Evolutionary conservation across 2,888 invertebrate species (phyloP), one percentile per base, ranked within the genome.

Genomic region (Baccha elongata): DNA sequence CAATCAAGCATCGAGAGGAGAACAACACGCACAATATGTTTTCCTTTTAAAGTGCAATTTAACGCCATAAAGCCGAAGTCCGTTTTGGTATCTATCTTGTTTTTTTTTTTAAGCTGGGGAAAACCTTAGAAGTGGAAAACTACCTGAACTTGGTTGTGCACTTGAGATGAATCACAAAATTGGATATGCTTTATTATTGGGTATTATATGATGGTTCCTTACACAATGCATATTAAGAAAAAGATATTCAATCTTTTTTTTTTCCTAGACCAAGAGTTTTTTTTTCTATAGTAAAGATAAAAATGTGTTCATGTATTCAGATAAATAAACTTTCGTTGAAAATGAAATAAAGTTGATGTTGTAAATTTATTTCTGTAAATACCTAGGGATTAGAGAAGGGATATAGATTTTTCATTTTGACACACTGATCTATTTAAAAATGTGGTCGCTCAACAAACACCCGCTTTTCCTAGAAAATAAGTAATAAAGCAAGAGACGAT

Each of bases 121-220:
- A 71, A 65, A 67, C 52, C n/a, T 65, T 23, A 32, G 64, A 60
- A 64, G 21, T 40, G 11, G 35, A 48, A 55, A 62, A 67, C 81
- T 81, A 81, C 81, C 81, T 81, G 81, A 81, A 32, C 29, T 1
- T 32, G 29, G 53, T 32, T 50, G 37, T 81, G 50, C 81, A 76
- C 81, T 81, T 81, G 71, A 81, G 81, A 81, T 76, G 81, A 81
- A 81, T 76, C 81, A 71, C 42, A 72, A 64, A 72, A 72, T 68
- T 13, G 15, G 42, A 76, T 72, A 71, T 67, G 75, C 32, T 55
- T 32, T 71, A 62, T 55, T 40, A 55, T 3, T 15, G 29, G 40
- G 13, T 50, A 21, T 37, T 50, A 29, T 71, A 8, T 15, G n/a
- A n/a, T 60, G 10, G 17, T 40, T 17, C 11, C 26, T 48, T 48